Conservation (phyloP, 2,797 vertebrate genomes). For the Eulemur albifrons region DNA sequence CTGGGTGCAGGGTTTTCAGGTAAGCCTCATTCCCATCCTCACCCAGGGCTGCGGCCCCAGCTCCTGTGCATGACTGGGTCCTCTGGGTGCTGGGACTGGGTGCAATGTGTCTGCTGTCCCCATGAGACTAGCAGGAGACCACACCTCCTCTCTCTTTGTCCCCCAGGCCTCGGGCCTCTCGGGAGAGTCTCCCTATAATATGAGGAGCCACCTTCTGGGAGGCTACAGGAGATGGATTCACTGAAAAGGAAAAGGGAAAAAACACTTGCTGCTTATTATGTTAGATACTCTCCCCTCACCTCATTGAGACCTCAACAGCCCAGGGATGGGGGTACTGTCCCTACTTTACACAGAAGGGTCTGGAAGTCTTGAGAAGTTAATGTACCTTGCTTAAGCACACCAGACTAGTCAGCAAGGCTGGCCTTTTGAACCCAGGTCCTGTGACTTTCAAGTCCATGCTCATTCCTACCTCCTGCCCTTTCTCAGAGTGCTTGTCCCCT, state of each 20-base stretch:
- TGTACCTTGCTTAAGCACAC: background rate
- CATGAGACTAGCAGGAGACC: background rate
- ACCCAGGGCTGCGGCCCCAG: background rate
- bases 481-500: background rate
- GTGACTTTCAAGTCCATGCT: background rate
- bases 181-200: background rate
- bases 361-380: background rate
- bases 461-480: background rate
- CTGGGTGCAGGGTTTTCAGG: background rate
- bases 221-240: background rate
- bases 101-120: background rate
- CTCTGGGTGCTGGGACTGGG: background rate
- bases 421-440: background rate
- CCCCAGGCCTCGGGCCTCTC: background rate
- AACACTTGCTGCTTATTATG: fast-evolving
- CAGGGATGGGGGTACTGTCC: fast-evolving
- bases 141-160: background rate
- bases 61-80: background rate
- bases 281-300: background rate
- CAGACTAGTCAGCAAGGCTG: background rate
- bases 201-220: background rate
- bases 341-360: background rate
- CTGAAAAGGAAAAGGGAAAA: background rate
- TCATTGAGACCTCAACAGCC: background rate
- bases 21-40: background rate